Evolutionary conservation across 2,113 vertebrate species (phyloP).

Genomic region (Arothron firmamentum): DNA sequence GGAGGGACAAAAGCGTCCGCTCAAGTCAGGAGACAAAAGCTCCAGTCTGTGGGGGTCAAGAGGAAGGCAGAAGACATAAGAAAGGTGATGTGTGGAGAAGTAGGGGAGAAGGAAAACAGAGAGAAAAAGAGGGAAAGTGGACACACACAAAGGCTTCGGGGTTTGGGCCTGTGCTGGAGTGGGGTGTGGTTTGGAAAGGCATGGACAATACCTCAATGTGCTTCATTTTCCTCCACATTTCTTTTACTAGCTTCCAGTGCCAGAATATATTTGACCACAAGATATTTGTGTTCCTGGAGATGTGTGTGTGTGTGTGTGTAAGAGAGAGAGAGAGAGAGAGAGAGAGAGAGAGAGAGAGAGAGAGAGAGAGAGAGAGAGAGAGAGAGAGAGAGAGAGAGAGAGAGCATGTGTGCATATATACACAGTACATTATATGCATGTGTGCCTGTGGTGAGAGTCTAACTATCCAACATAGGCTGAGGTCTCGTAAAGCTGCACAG

Average conservation of each 20-base stretch:
- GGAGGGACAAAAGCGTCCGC: constrained; percentile 30
- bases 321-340: constrained; percentile 10
- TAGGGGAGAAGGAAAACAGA: not conserved
- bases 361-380: no score
- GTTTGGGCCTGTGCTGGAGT: constrained; percentile 58
- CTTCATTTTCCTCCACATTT: constrained; percentile 50
- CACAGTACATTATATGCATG: constrained; percentile 21
- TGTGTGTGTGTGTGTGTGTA: constrained; percentile 17
- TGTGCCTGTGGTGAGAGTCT: constrained; percentile 51
- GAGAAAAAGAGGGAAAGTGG: constrained; percentile 11
- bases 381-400: no score
- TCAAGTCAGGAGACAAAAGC: constrained; percentile 15
- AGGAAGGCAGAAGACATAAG: no score
- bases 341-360: no score
- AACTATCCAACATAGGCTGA: constrained; percentile 64
- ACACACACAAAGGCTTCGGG: constrained; percentile 58
- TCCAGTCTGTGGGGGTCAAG: no score
- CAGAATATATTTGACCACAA: constrained; percentile 35
- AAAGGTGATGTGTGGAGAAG: no score
- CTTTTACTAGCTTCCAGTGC: constrained; percentile 29
- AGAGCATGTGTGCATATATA: constrained; percentile 12
- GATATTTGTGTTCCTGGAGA: constrained; percentile 16
- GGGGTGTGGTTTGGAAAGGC: constrained; percentile 70
- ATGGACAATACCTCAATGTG: constrained; percentile 54
- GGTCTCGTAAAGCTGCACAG: constrained; percentile 69